Base-by-base conservation (phyloP, 2,113 vertebrate species). In the Hyla sarda region DNA sequence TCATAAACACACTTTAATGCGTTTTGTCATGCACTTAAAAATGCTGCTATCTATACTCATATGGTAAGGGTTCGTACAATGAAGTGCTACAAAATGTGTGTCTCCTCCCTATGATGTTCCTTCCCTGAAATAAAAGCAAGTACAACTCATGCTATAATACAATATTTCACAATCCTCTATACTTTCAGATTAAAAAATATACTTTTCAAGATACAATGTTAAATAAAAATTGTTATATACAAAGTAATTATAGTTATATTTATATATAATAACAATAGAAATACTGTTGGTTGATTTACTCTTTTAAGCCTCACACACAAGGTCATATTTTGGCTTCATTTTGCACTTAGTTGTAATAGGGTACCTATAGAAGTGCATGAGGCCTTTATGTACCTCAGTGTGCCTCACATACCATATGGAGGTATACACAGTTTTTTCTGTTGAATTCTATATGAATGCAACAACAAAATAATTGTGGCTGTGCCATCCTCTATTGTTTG, bases 201-300 rank as follows among this genome's bases (percentile, higher is more conserved):
- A 85, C 50, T 82, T 82, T 86, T 48, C 4, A 21, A 67, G 84
- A 74, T 82, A 86, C 25, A 71, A 52, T 47, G 78, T 82, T 86
- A 86, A 86, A 86, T 86, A 86, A 74, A 78, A 86, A 82, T 81
- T 54, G 65, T 32, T 86, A 47, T 86, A 82, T 86, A 86, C 67
- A 81, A 86, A 58, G 75, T 58, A 72, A 72, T 54, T 65, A 79
- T 79, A 76, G 60, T 71, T 58, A 71, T 71, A 71, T 71, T 86
- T 72, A 79, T 86, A 79, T 62, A 30, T 73, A 50, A 60, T 73
- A 28, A 65, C 83, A 60, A 67, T 79, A 50, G 67, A 86, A 86
- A 86, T 81, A 86, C 69, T 86, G 84, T 60, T 50, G 37, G 71
- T 30, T 81, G 17, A 30, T 48, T 60, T 12, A 62, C 65, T 50